A percentile compares a stretch with the other conserved stretches of the same genome.
Conservation (phyloP, 2,797 vertebrate genomes). For the Allobates femoralis region DNA sequence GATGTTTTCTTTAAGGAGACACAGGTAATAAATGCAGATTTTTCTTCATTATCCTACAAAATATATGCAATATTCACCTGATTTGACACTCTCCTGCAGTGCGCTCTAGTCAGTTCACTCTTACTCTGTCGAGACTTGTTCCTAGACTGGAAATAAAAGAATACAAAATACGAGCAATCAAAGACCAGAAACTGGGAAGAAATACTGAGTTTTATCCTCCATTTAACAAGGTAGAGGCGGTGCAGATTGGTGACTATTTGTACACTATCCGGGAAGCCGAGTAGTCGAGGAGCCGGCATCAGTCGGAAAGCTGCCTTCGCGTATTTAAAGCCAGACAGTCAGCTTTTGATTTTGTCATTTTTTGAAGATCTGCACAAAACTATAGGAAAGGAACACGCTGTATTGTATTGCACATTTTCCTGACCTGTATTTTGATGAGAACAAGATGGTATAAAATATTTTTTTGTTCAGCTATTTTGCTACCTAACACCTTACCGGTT, state of each 20-base stretch:
- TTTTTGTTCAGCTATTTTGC: background rate
- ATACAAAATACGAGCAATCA: conserved; percentile 20
- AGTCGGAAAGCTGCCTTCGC: background rate
- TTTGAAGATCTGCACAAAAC: conserved; percentile 1
- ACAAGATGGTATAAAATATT: background rate
- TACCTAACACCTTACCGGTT: conserved; percentile 1
- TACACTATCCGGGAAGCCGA: background rate
- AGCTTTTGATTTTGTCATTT: background rate
- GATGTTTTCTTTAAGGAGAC: background rate
- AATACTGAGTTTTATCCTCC: background rate
- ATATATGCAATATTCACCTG: background rate
- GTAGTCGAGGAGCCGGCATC: background rate
- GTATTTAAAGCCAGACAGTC: background rate
- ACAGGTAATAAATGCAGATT: background rate
- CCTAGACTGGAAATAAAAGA: background rate
- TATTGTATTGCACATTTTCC: background rate
- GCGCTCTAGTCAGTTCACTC: conserved; percentile 4
- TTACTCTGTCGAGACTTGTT: background rate
- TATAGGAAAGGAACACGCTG: background rate
- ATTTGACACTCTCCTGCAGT: background rate
- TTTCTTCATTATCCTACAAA: background rate
- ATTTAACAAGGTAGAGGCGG: conserved; percentile 7
- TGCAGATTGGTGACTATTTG: conserved; percentile 2
- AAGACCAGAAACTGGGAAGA: background rate
- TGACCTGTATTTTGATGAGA: background rate